phyloP scores from a whole-genome alignment of 2,113 vertebrate species.

The Petaurus breviceps region DNA sequence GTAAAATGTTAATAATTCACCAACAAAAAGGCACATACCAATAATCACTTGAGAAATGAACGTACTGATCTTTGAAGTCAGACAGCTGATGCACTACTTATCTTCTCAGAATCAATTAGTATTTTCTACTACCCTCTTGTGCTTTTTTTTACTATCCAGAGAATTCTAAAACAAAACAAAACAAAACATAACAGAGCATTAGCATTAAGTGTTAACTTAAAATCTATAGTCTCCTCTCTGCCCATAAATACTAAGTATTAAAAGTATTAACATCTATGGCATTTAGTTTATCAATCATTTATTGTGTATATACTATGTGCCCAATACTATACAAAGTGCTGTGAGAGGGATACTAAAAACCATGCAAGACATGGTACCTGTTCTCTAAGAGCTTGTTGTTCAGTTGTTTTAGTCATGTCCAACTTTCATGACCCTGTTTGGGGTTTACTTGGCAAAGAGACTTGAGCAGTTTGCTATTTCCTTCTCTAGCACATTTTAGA shows the following conservation, averaged over 20 bases:
- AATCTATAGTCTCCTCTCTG: too few species aligned
- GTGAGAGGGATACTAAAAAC: neutral
- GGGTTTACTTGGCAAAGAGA: neutral
- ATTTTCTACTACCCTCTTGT: neutral
- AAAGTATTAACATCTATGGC: neutral
- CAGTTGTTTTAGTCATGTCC: neutral
- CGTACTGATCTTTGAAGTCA: neutral
- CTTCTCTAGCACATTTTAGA: neutral
- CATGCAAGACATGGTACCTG: neutral
- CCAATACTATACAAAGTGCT: neutral
- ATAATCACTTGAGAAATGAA: neutral
- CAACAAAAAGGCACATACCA: neutral
- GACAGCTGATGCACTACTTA: neutral
- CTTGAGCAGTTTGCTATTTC: neutral
- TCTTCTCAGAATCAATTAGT: neutral
- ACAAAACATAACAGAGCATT: neutral
- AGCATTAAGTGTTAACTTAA: neutral
- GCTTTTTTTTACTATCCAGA: neutral
- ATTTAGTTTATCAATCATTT: neutral
- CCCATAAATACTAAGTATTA: neutral
- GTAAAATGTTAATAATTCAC: neutral
- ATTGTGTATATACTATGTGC: neutral
- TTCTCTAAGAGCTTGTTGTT: too few species aligned
- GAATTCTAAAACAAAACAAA: neutral
- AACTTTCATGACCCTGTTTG: neutral